These are phyloP conservation scores for Bombus sylvicola DNA, from an alignment of 1,140 invertebrate species.

Conservation along the genomic window DNA sequence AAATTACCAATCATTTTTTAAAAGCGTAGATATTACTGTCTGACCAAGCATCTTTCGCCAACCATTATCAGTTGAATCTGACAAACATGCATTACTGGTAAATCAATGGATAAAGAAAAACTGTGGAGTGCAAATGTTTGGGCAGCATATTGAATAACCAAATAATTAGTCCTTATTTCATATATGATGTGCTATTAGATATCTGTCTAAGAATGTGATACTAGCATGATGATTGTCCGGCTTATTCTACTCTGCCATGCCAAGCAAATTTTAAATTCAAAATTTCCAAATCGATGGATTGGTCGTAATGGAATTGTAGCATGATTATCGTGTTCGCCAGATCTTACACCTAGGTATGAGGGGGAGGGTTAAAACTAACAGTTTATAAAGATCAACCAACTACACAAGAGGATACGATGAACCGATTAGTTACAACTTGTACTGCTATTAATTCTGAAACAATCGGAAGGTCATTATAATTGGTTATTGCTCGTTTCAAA, in stretches of 20 bases:
- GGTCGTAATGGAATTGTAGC: neutral
- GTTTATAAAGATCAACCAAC: too few relatives aligned
- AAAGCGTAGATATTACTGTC: neutral
- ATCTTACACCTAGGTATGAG: neutral
- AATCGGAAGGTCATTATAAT: too few relatives aligned
- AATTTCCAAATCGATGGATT: neutral
- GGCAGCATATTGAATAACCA: neutral
- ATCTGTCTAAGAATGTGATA: neutral
- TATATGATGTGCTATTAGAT: neutral
- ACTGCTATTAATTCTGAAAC: too few relatives aligned
- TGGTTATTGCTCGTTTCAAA: too few relatives aligned
- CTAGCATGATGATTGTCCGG: neutral
- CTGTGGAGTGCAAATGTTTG: neutral
- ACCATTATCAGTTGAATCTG: neutral
- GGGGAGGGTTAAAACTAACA: too few relatives aligned
- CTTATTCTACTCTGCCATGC: neutral
- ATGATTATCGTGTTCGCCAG: neutral
- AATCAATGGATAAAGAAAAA: neutral
- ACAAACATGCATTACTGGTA: constrained; percentile 5
- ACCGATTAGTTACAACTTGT: too few relatives aligned
- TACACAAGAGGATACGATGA: too few relatives aligned
- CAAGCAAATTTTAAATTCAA: neutral
- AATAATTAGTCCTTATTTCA: neutral
- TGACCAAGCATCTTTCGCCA: neutral
- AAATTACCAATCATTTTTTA: constrained; percentile 1